Evolutionary conservation across 2,888 invertebrate species (phyloP), one percentile per base, ranked within the genome.

Genomic region (Gortyna flavago): DNA sequence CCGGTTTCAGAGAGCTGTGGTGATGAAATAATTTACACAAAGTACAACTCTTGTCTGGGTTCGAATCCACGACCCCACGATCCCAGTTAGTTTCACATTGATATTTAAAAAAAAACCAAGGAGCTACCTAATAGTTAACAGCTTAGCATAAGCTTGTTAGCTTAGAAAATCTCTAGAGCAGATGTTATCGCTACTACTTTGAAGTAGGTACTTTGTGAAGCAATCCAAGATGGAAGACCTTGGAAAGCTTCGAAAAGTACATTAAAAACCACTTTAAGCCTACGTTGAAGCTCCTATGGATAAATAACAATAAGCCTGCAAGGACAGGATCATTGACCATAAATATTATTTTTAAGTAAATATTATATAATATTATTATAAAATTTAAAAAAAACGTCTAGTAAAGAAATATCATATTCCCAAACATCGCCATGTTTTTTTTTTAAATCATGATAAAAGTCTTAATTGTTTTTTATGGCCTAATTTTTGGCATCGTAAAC

Each of bases 401-500:
- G n/a, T n/a, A n/a, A n/a, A n/a, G 2, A 7, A 64, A 35, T 8
- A 7, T 29, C 29, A 21, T 48, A 16, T 25, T 68, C 8, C 35
- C 21, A 44, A 41, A 18, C 4, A 54, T n/a, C 6, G 3, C 11
- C 32, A 54, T n/a, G 25, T n/a, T 54, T 54, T 25, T 21, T 54
- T 54, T n/a, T 5, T 4, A n/a, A 4, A 6, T 35, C 25, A 18
- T 32, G 1, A 65, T 75, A 41, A 54, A 64, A 41, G 29, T 2
- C n/a, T 83, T 65, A 72, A 79, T 71, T 29, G 61, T 29, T 35
- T 51, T 84, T 71, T 70, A 80, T 62, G 21, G 38, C n/a, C 35
- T 29, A 41, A 72, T 71, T 84, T 67, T 84, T 79, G 35, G 48
- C 51, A 35, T 8, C 21, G 21, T 80, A 84, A 84, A 84, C 59